Evolutionary conservation across 2,888 invertebrate genomes (phyloP).

Genomic region (Mythimna loreyi): DNA sequence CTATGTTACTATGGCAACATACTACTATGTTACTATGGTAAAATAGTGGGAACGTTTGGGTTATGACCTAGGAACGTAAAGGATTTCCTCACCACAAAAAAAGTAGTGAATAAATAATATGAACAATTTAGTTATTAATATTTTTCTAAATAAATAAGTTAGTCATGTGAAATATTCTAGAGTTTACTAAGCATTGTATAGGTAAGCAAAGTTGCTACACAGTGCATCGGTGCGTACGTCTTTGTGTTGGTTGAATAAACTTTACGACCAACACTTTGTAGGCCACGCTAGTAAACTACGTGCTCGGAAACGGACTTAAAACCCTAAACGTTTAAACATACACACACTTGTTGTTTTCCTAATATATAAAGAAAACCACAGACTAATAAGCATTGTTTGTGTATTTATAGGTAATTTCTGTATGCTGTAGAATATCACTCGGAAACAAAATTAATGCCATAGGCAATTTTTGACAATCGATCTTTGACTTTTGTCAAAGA

Average conservation of each 20-base stretch:
- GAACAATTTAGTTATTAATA: background rate
- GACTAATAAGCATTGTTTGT: slow-evolving; percentile 10
- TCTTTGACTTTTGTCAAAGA: fast-evolving
- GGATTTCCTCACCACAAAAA: too few relatives aligned
- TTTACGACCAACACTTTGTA: slow-evolving; percentile 84
- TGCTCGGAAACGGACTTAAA: slow-evolving; percentile 78
- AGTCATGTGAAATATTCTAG: slow-evolving; percentile 42
- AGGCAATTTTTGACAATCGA: background rate
- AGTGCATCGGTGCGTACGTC: slow-evolving; percentile 70
- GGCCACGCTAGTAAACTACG: slow-evolving; percentile 79
- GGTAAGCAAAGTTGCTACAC: slow-evolving; percentile 74
- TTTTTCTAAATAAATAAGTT: slow-evolving; percentile 12
- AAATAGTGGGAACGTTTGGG: too few relatives aligned
- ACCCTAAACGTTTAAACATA: slow-evolving; percentile 55
- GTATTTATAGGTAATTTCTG: background rate
- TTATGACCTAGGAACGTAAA: too few relatives aligned
- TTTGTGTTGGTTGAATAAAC: slow-evolving; percentile 82
- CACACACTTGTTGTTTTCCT: slow-evolving; percentile 43
- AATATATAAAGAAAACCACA: slow-evolving; percentile 27
- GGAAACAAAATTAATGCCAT: background rate
- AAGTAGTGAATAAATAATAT: background rate
- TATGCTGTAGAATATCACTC: background rate
- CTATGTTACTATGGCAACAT: too few relatives aligned
- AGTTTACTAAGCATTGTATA: slow-evolving; percentile 56
- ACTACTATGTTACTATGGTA: too few relatives aligned